Evolutionary conservation across 2,113 vertebrate species (phyloP), one percentile per base, ranked within the genome.

Genomic region (Pelusios castaneus): DNA sequence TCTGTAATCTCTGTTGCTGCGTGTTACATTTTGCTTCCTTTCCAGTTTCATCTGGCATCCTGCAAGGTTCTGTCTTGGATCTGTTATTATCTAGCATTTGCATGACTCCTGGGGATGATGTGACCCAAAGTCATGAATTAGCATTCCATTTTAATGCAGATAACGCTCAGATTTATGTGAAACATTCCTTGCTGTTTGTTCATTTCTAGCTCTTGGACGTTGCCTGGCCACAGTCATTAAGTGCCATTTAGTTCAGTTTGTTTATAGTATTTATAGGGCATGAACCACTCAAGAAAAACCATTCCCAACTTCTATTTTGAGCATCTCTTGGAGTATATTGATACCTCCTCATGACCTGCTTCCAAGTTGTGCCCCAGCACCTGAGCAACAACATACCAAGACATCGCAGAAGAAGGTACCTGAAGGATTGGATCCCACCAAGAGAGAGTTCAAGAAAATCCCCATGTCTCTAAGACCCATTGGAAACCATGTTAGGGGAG

Each of bases 241-340:
- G 11, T 78, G 8, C 34, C 43, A 76, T 70, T 52, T 24, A 75
- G 27, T 8, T 10, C 24, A 43, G 38, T 75, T 75, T 43, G 70
- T 43, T 22, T 38, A 43, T 75, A 25, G 21, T 84, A 75, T 84
- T 93, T 2, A 1, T 24, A 78, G 19, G 27, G 4, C 52, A 10
- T 4, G 13, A 34, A 73, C 38, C 67, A 73, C 1, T 0, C 55
- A 22, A 17, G 4, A 13, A 9, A 27, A 25, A 3, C 75, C 10
- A 0, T 60, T 93, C 89, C 80, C 45, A 1, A 13, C 11, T 27
- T 93, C 27, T 49, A 17, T 88, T 89, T 34, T 47, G n/a, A 92
- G 67, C 21, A 60, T 27, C 8, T n/a, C 8, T 19, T 41, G 31
- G 16, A 67, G 34, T 67, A 34, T 34, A n/a, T 67, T 43, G n/a